Evolutionary conservation across 1,140 invertebrate genomes (phyloP).

Genomic region (Chionoecetes opilio): DNA sequence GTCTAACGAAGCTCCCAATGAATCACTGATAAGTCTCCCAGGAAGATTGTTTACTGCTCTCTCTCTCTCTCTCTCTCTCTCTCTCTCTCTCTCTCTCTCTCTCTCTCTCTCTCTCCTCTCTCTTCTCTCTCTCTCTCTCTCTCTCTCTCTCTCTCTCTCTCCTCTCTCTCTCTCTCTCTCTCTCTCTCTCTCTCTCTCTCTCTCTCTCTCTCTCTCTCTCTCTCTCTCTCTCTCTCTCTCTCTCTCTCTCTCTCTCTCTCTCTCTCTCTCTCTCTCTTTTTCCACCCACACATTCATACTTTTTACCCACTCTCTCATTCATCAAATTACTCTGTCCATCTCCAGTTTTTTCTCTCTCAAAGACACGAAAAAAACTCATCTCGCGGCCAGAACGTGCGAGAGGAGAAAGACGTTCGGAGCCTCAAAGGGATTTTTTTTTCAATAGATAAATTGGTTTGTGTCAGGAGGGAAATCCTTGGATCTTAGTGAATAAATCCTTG

Average conservation of each 20-base stretch:
- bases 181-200: neutral
- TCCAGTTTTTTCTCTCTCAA: too few species aligned
- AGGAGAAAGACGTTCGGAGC: neutral
- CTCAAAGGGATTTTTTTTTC: conserved; percentile 52
- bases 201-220: neutral
- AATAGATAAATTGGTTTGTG: conserved; percentile 52
- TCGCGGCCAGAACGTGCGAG: neutral
- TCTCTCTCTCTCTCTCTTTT: neutral
- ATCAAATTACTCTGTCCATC: too few species aligned
- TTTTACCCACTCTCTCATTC: too few species aligned
- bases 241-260: neutral
- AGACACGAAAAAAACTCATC: neutral
- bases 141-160: neutral
- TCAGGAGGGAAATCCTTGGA: conserved; percentile 40
- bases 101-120: neutral
- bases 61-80: conserved; percentile 55
- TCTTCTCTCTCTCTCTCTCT: too few species aligned
- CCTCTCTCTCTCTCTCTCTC: too few species aligned
- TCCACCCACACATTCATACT: too few species aligned
- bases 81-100: conserved; percentile 9
- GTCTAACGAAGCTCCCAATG: conserved; percentile 33
- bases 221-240: conserved; percentile 15
- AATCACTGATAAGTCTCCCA: neutral
- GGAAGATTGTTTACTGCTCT: neutral
- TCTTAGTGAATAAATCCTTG: conserved; percentile 47